Base-by-base conservation (phyloP, 2,888 invertebrate genomes). In the Drosophila pseudotalamancana region DNA sequence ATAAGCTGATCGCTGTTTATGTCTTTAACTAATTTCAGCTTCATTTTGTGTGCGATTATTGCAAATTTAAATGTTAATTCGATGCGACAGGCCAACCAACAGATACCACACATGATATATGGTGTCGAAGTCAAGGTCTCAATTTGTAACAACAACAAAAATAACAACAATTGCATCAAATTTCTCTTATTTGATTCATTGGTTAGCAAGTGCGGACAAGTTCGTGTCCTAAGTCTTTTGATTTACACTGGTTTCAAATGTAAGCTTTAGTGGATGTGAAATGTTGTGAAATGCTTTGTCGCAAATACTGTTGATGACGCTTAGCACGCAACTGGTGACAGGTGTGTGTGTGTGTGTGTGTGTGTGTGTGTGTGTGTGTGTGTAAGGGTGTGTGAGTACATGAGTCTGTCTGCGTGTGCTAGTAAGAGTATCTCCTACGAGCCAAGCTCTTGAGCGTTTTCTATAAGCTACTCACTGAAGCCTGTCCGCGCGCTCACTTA, bases 161-260 rank as follows among this genome's bases (percentile, higher is more conserved):
- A n/a, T n/a, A n/a, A 23, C 35, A 2, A 9, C 16, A 19, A 12
- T 32, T 34, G 14, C 27, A 29, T 37, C 37, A 12, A 37, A 19
- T 49, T 37, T 18, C 6, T 19, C 14, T 12, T 23, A 16, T 57
- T 43, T 29, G 59, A 60, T 23, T n/a, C n/a, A n/a, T n/a, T n/a
- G n/a, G 14, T 39, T 56, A 25, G n/a, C n/a, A n/a, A n/a, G 37
- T 23, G 25, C 21, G 35, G 12, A 53, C 67, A 65, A 63, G 77
- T 77, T 81, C 59, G 67, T 67, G 55, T 68, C 67, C 69, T 76
- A 68, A 77, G 67, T 72, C 71, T 72, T 77, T 75, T 64, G 65
- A 62, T 46, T 63, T 50, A 29, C 23, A 42, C 12, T 21, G 18
- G n/a, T 12, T 16, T 9, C 31, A 31, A 23, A 31, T 18, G 2